Conservation (phyloP, 2,888 invertebrate species). For the Hypolimnas misippus region DNA sequence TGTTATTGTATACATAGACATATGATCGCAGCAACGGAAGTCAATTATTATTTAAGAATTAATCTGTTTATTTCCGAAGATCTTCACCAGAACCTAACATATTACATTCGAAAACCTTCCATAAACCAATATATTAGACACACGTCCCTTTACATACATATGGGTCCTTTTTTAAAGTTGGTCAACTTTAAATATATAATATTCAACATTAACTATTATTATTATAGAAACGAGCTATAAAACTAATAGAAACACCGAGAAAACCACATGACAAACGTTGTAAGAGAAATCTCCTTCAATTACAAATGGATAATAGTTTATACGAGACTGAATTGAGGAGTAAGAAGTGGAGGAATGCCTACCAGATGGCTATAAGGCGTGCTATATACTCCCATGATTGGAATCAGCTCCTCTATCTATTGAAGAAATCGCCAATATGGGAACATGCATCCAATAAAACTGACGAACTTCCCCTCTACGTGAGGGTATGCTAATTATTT, state of each 20-base stretch:
- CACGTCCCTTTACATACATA: too few species aligned
- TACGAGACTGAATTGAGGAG: conserved; percentile 28
- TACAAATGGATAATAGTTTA: conserved; percentile 50
- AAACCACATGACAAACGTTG: conserved; percentile 50
- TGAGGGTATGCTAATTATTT: conserved; percentile 55
- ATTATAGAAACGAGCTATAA: conserved; percentile 58
- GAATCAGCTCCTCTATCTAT: conserved; percentile 65
- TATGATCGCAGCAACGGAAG: too few species aligned
- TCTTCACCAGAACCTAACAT: too few species aligned
- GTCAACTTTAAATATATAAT: too few species aligned
- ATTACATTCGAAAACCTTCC: too few species aligned
- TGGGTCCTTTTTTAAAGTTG: too few species aligned
- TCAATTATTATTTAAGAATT: too few species aligned
- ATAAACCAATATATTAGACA: too few species aligned
- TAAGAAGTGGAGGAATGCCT: conserved; percentile 47
- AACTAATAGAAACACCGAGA: conserved; percentile 48
- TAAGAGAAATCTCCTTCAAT: conserved; percentile 54
- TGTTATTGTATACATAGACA: too few species aligned
- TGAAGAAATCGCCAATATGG: conserved; percentile 65
- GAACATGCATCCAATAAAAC: conserved; percentile 48
- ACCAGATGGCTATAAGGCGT: conserved; percentile 52
- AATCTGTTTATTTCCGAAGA: too few species aligned
- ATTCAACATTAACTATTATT: too few species aligned
- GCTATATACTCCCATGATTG: conserved; percentile 73
- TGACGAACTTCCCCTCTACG: conserved; percentile 53